These are phyloP conservation scores for Ditula angustiorana DNA, from an alignment of 2,888 invertebrate genomes.

Conservation along the genomic window DNA sequence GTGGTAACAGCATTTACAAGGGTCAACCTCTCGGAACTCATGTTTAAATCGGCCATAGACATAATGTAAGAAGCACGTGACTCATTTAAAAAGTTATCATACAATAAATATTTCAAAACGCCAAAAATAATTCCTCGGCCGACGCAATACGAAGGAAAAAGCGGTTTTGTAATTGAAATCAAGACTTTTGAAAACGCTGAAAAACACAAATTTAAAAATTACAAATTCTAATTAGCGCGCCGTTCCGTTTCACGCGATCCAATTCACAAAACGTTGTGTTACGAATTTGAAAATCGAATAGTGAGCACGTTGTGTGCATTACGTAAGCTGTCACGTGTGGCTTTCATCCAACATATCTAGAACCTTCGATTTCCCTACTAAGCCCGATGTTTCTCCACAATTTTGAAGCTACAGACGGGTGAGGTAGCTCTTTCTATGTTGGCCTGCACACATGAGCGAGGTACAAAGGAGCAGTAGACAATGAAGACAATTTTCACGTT, in stretches of 20 bases:
- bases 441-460: conserved; percentile 5
- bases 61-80: background rate
- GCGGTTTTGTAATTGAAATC: conserved; percentile 7
- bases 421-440: background rate
- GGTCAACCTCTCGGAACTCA: background rate
- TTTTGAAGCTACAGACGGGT: background rate
- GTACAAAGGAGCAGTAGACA: conserved; percentile 28
- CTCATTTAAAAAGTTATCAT: background rate
- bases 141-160: conserved; percentile 1
- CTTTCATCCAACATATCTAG: background rate
- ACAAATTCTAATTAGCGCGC: conserved; percentile 7
- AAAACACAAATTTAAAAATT: conserved; percentile 1
- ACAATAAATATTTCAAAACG: background rate
- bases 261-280: conserved; percentile 24
- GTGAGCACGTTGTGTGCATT: conserved; percentile 29
- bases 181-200: background rate
- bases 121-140: background rate
- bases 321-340: conserved; percentile 36
- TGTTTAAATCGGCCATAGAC: background rate
- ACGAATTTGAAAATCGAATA: conserved; percentile 36
- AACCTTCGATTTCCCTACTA: background rate
- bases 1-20: background rate
- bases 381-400: background rate
- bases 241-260: conserved; percentile 26
- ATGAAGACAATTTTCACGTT: conserved; percentile 26